A percentile compares a stretch with the other conserved stretches of the same genome.
These are phyloP conservation scores for Serrognathus titanus DNA, from an alignment of 2,888 invertebrate species.

Conservation along the genomic window DNA sequence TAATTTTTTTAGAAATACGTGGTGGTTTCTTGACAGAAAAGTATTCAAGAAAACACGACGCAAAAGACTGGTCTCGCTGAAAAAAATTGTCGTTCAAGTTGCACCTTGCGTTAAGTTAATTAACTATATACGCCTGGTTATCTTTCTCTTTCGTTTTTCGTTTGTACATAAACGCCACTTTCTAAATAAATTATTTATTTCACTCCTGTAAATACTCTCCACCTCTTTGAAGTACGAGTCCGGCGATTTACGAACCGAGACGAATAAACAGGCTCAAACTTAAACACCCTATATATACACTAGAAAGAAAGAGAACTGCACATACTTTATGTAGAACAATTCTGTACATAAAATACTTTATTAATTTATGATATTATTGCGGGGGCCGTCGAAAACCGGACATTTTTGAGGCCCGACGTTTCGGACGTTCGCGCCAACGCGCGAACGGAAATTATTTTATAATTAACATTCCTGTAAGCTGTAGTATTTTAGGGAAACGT, in stretches of 20 bases:
- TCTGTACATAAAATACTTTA: conserved; percentile 11
- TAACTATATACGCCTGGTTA: too few species aligned
- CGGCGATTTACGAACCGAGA: not conserved
- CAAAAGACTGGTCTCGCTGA: too few species aligned
- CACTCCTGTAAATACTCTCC: too few species aligned
- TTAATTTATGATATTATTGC: conserved; percentile 1
- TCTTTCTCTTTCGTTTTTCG: too few species aligned
- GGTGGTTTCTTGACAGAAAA: too few species aligned
- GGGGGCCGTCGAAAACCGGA: not conserved
- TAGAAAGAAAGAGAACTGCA: conserved; percentile 1
- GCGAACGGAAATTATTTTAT: not conserved
- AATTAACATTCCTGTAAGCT: conserved; percentile 3
- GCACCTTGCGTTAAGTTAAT: too few species aligned
- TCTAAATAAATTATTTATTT: too few species aligned
- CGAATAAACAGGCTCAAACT: not conserved
- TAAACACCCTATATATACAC: not conserved
- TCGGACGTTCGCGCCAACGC: not conserved
- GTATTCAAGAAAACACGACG: too few species aligned
- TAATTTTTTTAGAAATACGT: too few species aligned
- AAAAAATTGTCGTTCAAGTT: too few species aligned
- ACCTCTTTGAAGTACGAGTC: too few species aligned
- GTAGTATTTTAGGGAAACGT: not conserved
- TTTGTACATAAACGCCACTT: too few species aligned
- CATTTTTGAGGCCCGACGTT: not conserved
- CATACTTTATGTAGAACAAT: conserved; percentile 11